Evolutionary conservation across 2,113 vertebrate genomes (phyloP).

Genomic region (Pedionomus torquatus): DNA sequence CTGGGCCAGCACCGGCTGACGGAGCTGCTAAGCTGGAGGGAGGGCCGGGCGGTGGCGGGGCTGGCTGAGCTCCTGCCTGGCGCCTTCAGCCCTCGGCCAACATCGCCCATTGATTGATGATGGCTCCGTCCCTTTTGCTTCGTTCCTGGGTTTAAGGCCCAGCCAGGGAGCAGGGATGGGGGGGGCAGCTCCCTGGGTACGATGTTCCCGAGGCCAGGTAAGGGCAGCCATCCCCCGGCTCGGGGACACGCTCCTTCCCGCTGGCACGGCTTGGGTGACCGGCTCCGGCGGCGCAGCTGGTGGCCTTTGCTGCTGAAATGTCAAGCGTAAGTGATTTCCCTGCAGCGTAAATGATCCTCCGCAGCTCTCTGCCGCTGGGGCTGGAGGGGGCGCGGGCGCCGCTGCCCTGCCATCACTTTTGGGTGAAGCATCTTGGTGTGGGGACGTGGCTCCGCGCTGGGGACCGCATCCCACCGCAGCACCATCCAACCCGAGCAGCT

Average conservation of each 20-base stretch:
- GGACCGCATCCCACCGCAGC: neutral
- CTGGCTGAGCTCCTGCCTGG: neutral
- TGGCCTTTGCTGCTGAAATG: slow-evolving; percentile 56
- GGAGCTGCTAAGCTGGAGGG: neutral
- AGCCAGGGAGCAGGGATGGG: neutral
- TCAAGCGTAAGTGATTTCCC: slow-evolving; percentile 55
- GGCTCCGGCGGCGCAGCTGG: neutral
- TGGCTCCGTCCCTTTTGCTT: neutral
- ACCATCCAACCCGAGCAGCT: neutral
- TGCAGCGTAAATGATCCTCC: neutral
- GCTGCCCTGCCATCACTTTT: neutral
- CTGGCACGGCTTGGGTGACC: neutral
- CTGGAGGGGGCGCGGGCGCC: fast-evolving
- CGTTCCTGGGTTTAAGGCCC: neutral
- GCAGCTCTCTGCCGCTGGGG: fast-evolving
- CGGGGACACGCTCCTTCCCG: neutral
- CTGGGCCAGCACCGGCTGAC: neutral
- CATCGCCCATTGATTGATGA: fast-evolving
- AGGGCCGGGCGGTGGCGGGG: too few species aligned
- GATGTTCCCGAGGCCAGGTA: neutral
- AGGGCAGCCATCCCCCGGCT: slow-evolving; percentile 9
- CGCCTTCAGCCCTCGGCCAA: neutral
- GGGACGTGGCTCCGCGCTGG: neutral
- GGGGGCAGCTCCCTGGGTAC: neutral
- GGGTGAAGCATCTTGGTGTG: neutral